Conservation (phyloP, 1,140 invertebrate species). For the Microplitis mediator region DNA sequence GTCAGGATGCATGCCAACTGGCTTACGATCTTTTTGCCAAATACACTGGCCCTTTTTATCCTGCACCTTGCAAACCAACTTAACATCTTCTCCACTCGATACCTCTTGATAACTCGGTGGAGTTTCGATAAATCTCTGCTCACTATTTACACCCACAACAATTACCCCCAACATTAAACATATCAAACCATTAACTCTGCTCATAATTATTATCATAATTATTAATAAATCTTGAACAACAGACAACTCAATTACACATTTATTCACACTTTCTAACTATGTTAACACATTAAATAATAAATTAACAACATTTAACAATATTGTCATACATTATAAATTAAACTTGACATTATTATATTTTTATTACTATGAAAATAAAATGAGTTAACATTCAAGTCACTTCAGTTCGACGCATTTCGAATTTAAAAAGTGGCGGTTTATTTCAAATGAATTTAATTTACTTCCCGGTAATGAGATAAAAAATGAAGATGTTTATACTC, state of each 20-base stretch:
- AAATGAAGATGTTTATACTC: background rate
- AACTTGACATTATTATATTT: background rate
- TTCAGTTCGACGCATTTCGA: conserved; percentile 10
- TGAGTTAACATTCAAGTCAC: conserved; percentile 4
- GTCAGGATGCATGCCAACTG: conserved; percentile 80
- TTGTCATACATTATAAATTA: too few species aligned
- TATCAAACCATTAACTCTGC: background rate
- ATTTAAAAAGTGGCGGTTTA: background rate
- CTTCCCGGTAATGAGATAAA: background rate
- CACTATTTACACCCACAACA: conserved; percentile 35
- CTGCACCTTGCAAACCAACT: conserved; percentile 80
- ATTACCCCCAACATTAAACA: background rate
- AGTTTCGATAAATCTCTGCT: conserved; percentile 83
- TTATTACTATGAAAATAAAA: background rate
- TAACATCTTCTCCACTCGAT: conserved; percentile 81
- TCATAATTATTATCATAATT: background rate
- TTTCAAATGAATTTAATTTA: background rate
- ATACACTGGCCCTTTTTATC: conserved; percentile 86
- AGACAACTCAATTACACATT: too few species aligned
- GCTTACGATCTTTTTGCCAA: conserved; percentile 92
- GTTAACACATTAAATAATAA: too few species aligned
- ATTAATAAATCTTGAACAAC: background rate
- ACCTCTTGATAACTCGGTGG: conserved; percentile 84
- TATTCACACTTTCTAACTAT: too few species aligned
- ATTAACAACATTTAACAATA: too few species aligned